Evolutionary conservation across 2,113 vertebrate species (phyloP), one percentile per base, ranked within the genome.

Genomic region (Siniperca chuatsi): DNA sequence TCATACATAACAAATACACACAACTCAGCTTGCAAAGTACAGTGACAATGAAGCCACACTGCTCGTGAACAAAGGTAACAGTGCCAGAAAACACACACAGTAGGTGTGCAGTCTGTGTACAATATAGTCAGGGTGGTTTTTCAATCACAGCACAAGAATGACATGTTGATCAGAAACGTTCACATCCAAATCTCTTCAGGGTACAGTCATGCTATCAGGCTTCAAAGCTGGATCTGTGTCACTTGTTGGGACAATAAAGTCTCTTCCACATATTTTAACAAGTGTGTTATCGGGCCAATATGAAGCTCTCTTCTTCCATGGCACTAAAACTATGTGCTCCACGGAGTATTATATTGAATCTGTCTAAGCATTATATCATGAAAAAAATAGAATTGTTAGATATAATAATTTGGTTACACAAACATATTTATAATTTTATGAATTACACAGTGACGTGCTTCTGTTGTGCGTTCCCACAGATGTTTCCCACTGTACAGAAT

Each of bases 1-100:
- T 87, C 70, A 87, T 87, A 93, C 85, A 88, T 87, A 84, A 90
- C 88, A 89, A 84, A 89, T 89, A 93, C 81, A 92, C 79, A 90
- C 86, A 93, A 82, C 79, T 89, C 87, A 81, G 81, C 86, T 92
- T 83, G 81, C 90, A 90, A 90, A 87, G 86, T 85, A 94, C 92
- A 92, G 64, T 35, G 78, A 94, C 87, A 82, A 88, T 81, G 85
- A 85, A 37, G 78, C 71, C 78, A 80, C 62, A 75, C 76, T 57
- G 86, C 37, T 82, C 60, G 3, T 78, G 64, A 88, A 87, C 83
- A 89, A 78, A 87, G 78, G 79, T 86, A 88, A 86, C 74, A 84
- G 86, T 13, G 78, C 67, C 81, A 78, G 74, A 76, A 81, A 90
- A 92, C 89, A 93, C 86, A 84, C 83, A 87, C 86, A 84, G 74